Evolutionary conservation across 1,140 invertebrate genomes (phyloP), one percentile per base, ranked within the genome.

Genomic region (Hetaerina americana): DNA sequence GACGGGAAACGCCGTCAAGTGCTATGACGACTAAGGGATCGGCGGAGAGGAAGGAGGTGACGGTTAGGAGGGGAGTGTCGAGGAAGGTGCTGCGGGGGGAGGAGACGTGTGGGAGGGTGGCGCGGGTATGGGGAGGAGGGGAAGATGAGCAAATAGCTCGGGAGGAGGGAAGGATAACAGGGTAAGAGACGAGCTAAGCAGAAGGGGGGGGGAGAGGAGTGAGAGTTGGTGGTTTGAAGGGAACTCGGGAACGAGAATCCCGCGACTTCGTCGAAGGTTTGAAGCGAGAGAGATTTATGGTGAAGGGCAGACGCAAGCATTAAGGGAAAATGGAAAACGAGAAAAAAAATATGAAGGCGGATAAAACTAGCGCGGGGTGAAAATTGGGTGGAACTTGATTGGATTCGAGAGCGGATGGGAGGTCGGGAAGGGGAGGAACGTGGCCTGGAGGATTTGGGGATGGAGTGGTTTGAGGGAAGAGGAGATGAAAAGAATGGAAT

Each of bases 121-220:
- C 68, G 67, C 72, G 72, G 70, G 74, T 70, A 75, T 71, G 74
- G 71, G 71, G 72, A 73, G 72, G 67, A 73, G 27, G 68, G 15
- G 40, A n/a, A 57, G 40, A n/a, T 18, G 15, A n/a, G 10, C 22
- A 57, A 57, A n/a, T 57, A n/a, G 40, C 40, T 57, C 10, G 40
- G 40, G 15, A n/a, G 40, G 2, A 57, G 10, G 40, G 22, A 5
- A n/a, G 2, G 15, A 12, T 10, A 57, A 12, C 40, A 57, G 40
- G 15, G 22, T 18, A 57, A 57, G 22, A 40, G 10, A 18, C 40
- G 2, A n/a, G n/a, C 15, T 40, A 40, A 40, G 18, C 18, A 40
- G 31, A 40, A 40, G 18, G 18, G 40, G 15, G 3, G 10, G 40
- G 3, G 10, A 18, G 31, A 40, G 31, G 6, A 40, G 31, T 8